Percentiles rank a stretch among this genome's conserved stretches.
phyloP scores from a whole-genome alignment of 2,888 invertebrate species.

The Melikaiella ostensackeni region DNA sequence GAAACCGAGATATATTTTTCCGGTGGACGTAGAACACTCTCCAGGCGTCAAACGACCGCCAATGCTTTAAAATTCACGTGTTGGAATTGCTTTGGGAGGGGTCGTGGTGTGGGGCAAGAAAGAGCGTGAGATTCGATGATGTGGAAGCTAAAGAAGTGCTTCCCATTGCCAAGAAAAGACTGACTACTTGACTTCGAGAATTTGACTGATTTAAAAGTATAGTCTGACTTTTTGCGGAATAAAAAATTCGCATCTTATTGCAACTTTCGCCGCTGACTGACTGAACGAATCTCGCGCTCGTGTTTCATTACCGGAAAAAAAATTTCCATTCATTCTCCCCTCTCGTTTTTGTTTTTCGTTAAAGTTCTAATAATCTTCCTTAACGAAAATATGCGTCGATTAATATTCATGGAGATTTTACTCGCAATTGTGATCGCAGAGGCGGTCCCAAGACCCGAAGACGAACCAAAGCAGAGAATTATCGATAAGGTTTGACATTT shows the following conservation, averaged over 20 bases:
- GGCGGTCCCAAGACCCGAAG: slow-evolving; percentile 87
- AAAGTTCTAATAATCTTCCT: not conserved
- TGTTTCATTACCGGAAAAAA: not conserved
- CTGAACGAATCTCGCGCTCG: not conserved
- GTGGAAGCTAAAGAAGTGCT: slow-evolving; percentile 62
- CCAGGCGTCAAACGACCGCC: slow-evolving; percentile 12
- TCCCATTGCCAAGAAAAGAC: slow-evolving; percentile 13
- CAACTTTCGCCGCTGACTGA: not conserved
- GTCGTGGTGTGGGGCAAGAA: slow-evolving; percentile 50
- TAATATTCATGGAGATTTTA: slow-evolving; percentile 27
- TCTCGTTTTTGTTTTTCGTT: not conserved
- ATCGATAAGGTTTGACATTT: slow-evolving; percentile 78
- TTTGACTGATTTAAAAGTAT: not conserved
- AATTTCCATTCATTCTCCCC: not conserved
- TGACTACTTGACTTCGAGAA: not conserved
- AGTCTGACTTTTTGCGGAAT: not conserved
- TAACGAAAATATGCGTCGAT: not conserved
- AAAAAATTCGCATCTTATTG: not conserved
- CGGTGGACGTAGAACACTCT: slow-evolving; percentile 18
- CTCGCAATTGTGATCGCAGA: slow-evolving; percentile 67
- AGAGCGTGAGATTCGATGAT: slow-evolving; percentile 63
- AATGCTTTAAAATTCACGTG: slow-evolving; percentile 24
- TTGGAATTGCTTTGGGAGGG: no score
- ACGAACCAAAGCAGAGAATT: slow-evolving; percentile 80
- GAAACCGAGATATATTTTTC: not conserved